Evolutionary conservation across 2,888 invertebrate species (phyloP).

Genomic region (Carpatolechia fugitivella): DNA sequence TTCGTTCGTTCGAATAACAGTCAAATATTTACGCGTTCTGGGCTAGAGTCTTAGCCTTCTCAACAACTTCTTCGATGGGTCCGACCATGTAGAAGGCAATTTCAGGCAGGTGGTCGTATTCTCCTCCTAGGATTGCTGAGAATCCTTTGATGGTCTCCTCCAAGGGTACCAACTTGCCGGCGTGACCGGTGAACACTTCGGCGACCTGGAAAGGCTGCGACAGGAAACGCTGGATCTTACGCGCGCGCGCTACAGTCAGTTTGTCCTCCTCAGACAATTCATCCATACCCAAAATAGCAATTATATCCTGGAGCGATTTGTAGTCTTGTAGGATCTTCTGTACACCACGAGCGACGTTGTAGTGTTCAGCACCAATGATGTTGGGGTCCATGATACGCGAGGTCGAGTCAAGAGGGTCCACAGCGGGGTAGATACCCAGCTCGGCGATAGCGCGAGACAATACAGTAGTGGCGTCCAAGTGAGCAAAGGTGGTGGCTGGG

Average conservation of each 20-base stretch:
- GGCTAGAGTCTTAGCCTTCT: constrained; percentile 89
- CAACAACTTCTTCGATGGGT: constrained; percentile 89
- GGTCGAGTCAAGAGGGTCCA: constrained; percentile 96
- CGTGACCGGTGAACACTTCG: constrained; percentile 95
- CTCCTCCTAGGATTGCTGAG: constrained; percentile 88
- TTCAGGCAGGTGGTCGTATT: constrained; percentile 92
- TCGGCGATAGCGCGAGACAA: constrained; percentile 95
- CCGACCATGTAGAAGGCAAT: constrained; percentile 93
- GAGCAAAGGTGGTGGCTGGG: constrained; percentile 96
- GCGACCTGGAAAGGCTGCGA: constrained; percentile 96
- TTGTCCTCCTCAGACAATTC: constrained; percentile 98
- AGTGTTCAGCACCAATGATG: constrained; percentile 93
- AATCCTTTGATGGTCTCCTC: constrained; percentile 94
- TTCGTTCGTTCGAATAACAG: constrained; percentile 22
- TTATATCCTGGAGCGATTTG: constrained; percentile 90
- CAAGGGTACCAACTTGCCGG: constrained; percentile 93
- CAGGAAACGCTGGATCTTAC: constrained; percentile 96
- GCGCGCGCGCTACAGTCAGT: constrained; percentile 93
- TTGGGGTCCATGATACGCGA: constrained; percentile 97
- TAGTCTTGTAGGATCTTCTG: constrained; percentile 95
- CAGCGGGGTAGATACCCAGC: constrained; percentile 95
- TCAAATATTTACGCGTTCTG: constrained; percentile 76
- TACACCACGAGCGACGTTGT: constrained; percentile 93
- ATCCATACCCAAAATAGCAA: constrained; percentile 92
- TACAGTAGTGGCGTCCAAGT: constrained; percentile 97